Evolutionary conservation across 2,113 vertebrate genomes (phyloP).

Genomic region (Notarius lentiginosus): DNA sequence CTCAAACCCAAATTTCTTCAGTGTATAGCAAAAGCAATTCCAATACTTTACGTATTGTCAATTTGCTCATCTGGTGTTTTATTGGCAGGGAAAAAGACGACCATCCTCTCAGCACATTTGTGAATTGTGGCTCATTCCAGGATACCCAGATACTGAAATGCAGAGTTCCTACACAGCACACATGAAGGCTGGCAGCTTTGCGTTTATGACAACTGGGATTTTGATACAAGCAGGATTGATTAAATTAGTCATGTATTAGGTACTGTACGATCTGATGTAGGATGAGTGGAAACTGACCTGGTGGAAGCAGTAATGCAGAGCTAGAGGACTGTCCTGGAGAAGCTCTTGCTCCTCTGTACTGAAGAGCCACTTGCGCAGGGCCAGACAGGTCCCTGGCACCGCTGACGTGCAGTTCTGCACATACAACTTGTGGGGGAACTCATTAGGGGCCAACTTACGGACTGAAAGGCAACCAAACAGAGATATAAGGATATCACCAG

Average conservation of each 20-base stretch:
- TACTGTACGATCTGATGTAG: no score
- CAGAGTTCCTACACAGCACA: neutral
- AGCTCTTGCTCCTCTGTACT: constrained; percentile 90
- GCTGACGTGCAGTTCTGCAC: constrained; percentile 97
- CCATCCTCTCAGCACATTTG: no score
- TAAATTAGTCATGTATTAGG: neutral
- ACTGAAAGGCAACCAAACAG: constrained; percentile 67
- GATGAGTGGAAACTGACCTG: constrained; percentile 71
- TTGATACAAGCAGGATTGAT: neutral
- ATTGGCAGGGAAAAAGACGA: no score
- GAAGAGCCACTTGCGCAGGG: constrained; percentile 94
- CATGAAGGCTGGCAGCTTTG: neutral
- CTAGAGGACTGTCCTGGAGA: constrained; percentile 90
- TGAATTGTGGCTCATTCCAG: neutral
- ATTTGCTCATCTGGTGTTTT: no score
- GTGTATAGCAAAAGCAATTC: no score
- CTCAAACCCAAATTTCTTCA: no score
- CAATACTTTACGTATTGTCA: no score
- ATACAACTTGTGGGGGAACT: constrained; percentile 97
- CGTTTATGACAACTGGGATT: neutral
- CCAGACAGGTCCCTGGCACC: constrained; percentile 91
- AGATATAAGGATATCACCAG: neutral
- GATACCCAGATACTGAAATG: neutral
- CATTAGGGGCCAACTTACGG: constrained; percentile 91
- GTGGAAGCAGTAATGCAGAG: constrained; percentile 93